A percentile compares a stretch with the other conserved stretches of the same genome.
phyloP scores from a whole-genome alignment of 2,113 vertebrate species.

The Origma solitaria region DNA sequence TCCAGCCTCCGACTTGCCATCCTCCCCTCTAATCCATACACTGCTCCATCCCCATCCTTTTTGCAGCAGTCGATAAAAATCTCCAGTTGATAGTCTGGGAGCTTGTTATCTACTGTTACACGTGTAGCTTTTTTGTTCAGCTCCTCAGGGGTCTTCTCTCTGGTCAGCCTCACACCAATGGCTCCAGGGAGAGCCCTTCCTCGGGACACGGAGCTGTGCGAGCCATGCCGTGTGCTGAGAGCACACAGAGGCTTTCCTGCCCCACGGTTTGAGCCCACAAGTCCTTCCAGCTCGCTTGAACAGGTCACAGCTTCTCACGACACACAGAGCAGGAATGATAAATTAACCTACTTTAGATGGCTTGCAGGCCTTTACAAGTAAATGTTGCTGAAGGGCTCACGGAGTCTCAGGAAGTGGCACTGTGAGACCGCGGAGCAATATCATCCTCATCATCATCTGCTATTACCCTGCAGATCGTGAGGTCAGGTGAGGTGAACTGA shows the following conservation, averaged over 20 bases:
- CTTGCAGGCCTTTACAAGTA: conserved; percentile 15
- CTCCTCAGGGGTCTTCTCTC: not conserved
- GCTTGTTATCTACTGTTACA: not conserved
- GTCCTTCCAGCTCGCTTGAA: not conserved
- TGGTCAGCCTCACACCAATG: rapidly evolving
- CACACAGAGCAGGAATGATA: not conserved
- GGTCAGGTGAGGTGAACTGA: conserved; percentile 23
- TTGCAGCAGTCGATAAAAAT: not conserved
- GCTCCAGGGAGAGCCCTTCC: not conserved
- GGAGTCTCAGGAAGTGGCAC: not conserved
- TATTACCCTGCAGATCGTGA: not conserved
- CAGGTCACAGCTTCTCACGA: not conserved
- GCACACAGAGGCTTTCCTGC: not conserved
- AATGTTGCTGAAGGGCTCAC: not conserved
- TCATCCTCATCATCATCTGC: not conserved
- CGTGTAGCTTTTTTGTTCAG: not conserved
- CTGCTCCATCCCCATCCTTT: not conserved
- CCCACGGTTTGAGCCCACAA: not conserved
- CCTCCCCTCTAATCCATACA: not conserved
- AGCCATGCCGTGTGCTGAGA: rapidly evolving
- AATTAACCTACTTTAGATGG: conserved; percentile 18
- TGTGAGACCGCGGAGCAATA: not conserved
- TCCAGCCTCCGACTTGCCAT: not conserved
- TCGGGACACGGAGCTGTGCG: rapidly evolving
- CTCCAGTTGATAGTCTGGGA: not conserved